Evolutionary conservation across 2,797 vertebrate genomes (phyloP), one percentile per base, ranked within the genome.

Genomic region (Pelodytes ibericus): DNA sequence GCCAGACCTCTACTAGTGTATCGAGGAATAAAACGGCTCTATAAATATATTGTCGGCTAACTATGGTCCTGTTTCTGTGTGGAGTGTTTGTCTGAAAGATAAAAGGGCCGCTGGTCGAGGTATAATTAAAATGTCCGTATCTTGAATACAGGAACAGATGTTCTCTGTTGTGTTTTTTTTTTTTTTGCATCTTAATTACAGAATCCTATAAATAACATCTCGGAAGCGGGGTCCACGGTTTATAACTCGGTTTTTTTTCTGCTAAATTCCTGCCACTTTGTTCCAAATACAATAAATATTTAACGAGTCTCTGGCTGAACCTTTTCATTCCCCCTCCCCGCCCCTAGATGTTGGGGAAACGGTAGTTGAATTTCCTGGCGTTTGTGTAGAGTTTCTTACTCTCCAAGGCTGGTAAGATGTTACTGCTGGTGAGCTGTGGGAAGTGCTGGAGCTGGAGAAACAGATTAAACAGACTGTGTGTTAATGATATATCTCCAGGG

Each of bases 321-420:
- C 41, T 2, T 26, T 60, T 60, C n/a, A 36, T 36, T 41, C 61
- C 18, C n/a, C n/a, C 13, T 5, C 13, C 33, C 33, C 33, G 33
- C 5, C 33, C 3, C 51, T 89, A 98, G 88, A 99, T 98, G 88
- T 96, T 96, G 4, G 96, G 96, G 1, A 98, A 94, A 74, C 88
- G 95, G 77, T 92, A 98, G 89, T 94, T 95, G 60, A 94, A 89
- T 85, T 92, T 96, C 82, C 88, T 92, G 64, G 92, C 85, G 82
- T 94, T 92, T 87, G 81, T 93, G 86, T 89, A 93, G 86, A 91
- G 90, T 76, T 95, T 96, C 86, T 93, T 96, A 80, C 86, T 93
- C 74, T 98, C 95, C 92, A 95, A 67, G 15, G 92, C 89, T 29
- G 96, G 96, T 72, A 97, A 94, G 83, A 93, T 64, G 7, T 90